Conservation (phyloP, 2,797 vertebrate genomes). For the Craterocephalus amniculus region DNA sequence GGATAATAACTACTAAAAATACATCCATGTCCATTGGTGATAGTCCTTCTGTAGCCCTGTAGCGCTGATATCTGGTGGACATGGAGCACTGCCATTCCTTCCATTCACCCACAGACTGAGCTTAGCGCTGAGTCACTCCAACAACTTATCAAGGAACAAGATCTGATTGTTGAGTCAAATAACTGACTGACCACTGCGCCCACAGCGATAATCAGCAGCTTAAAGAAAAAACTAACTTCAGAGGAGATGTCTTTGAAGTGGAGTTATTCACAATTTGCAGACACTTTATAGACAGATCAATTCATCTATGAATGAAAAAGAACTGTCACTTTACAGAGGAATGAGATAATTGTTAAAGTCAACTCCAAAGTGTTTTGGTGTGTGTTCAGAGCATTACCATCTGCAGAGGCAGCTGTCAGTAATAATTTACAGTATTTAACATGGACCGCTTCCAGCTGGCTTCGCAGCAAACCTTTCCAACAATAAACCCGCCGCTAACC, state of each 20-base stretch:
- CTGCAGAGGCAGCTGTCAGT: not conserved
- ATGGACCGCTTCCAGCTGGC: not conserved
- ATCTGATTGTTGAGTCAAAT: slow-evolving; percentile 66
- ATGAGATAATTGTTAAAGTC: too few relatives aligned
- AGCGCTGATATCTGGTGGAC: slow-evolving; percentile 32
- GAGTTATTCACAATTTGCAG: not conserved
- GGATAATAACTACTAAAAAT: not conserved
- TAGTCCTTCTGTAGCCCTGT: not conserved
- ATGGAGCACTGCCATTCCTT: slow-evolving; percentile 64
- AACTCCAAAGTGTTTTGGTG: not conserved
- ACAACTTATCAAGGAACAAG: slow-evolving; percentile 68
- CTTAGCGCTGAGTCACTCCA: slow-evolving; percentile 61
- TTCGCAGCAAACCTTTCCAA: not conserved
- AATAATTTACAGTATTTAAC: not conserved
- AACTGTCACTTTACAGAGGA: too few relatives aligned
- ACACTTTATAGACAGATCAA: too few relatives aligned
- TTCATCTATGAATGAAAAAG: too few relatives aligned
- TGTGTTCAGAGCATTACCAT: not conserved
- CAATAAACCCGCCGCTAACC: slow-evolving; percentile 16
- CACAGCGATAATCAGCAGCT: slow-evolving; percentile 23
- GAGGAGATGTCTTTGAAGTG: not conserved
- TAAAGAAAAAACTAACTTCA: not conserved
- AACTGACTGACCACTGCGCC: slow-evolving; percentile 45
- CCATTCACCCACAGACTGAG: slow-evolving; percentile 66
- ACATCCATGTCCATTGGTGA: slow-evolving; percentile 3